phyloP scores from a whole-genome alignment of 2,797 vertebrate species.

The Brachyalestes nurse region DNA sequence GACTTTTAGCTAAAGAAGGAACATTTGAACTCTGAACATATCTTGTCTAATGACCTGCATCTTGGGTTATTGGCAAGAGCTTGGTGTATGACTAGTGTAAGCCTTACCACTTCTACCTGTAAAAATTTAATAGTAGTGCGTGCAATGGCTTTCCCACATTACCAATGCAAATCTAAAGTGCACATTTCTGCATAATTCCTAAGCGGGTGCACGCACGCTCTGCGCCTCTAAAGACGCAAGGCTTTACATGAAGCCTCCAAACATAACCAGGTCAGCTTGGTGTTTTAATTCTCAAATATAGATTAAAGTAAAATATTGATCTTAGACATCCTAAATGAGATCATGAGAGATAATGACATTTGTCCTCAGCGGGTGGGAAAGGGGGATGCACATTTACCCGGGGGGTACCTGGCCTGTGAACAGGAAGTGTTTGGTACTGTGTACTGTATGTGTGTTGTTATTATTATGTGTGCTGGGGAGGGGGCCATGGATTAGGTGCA shows the following conservation, averaged over 20 bases:
- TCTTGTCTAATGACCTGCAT: too few species aligned
- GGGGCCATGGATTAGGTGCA: constrained; percentile 33
- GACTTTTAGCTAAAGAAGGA: too few species aligned
- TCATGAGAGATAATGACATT: not conserved
- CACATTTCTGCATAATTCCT: not conserved
- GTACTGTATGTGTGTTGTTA: not conserved
- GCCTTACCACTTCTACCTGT: too few species aligned
- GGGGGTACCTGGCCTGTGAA: too few species aligned
- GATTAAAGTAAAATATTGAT: not conserved
- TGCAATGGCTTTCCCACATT: not conserved
- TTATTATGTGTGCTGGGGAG: constrained; percentile 16
- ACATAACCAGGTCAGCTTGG: not conserved
- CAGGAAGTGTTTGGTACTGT: not conserved
- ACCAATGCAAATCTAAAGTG: not conserved
- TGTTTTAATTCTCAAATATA: not conserved
- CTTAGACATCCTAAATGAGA: not conserved
- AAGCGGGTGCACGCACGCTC: not conserved
- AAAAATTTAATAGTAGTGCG: too few species aligned
- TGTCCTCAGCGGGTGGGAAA: not conserved
- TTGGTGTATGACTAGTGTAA: too few species aligned
- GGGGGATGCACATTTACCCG: too few species aligned
- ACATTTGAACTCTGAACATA: too few species aligned
- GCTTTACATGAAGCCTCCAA: not conserved
- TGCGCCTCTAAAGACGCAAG: not conserved
- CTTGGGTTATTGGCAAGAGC: too few species aligned